Percentiles rank a stretch among this genome's conserved stretches.
Evolutionary conservation across 2,888 invertebrate species (phyloP).

Genomic region (Horisme vitalbata): DNA sequence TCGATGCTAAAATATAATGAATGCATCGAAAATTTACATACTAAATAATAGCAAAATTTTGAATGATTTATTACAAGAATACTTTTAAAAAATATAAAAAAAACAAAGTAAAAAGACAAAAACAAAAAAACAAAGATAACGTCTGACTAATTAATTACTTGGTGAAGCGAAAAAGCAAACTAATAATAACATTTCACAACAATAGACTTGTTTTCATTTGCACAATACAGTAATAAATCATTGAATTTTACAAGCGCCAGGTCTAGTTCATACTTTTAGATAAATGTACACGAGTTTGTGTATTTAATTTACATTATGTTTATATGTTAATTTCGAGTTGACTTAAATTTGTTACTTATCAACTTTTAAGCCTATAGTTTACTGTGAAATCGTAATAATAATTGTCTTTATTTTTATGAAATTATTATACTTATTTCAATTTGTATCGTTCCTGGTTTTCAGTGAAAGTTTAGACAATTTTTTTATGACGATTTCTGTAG

Average conservation of each 20-base stretch:
- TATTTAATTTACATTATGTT: slow-evolving; percentile 47
- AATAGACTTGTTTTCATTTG: not conserved
- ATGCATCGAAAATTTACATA: not conserved
- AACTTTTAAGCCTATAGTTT: too few species aligned
- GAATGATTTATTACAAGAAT: not conserved
- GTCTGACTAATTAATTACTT: not conserved
- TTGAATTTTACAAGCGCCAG: slow-evolving; percentile 27
- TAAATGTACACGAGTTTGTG: slow-evolving; percentile 71
- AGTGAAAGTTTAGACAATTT: not conserved
- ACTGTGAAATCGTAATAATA: not conserved
- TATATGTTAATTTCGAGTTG: slow-evolving; percentile 30
- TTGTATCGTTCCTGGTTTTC: not conserved
- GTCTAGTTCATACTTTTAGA: slow-evolving; percentile 44
- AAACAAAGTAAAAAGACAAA: too few species aligned
- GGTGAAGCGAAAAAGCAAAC: too few species aligned
- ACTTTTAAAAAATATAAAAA: not conserved
- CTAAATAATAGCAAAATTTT: slow-evolving; percentile 7
- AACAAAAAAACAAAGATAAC: not conserved
- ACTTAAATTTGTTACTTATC: slow-evolving; percentile 26
- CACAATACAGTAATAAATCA: slow-evolving; percentile 16
- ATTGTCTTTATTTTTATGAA: slow-evolving; percentile 1
- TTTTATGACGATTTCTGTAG: not conserved
- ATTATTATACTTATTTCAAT: not conserved
- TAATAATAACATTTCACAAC: too few species aligned
- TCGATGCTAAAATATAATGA: slow-evolving; percentile 2